Evolutionary conservation across 2,888 invertebrate species (phyloP), one percentile per base, ranked within the genome.

Genomic region (Vesta saturnalis): DNA sequence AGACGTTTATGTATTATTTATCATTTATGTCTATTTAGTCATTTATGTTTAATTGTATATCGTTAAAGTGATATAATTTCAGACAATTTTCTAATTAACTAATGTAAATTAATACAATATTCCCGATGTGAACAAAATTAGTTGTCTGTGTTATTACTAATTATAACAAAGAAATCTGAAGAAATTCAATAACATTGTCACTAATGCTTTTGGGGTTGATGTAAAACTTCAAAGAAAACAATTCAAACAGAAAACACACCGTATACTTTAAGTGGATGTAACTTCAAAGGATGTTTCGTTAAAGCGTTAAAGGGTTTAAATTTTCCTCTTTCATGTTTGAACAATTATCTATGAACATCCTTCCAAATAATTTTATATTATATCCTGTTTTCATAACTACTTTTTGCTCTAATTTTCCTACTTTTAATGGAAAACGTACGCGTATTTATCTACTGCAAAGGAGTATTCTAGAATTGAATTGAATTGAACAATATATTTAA

Each of bases 111-210:
- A n/a, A n/a, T n/a, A n/a, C n/a, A n/a, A n/a, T n/a, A n/a, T n/a
- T n/a, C n/a, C n/a, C n/a, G n/a, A n/a, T n/a, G n/a, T n/a, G n/a
- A n/a, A n/a, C n/a, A n/a, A n/a, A n/a, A n/a, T n/a, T n/a, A n/a
- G n/a, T n/a, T n/a, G n/a, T n/a, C n/a, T 39, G 39, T 39, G 8
- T n/a, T 39, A n/a, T 39, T 10, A 39, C 39, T 8, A 39, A 39
- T 39, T 39, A 39, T 2, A 10, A 52, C 60, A 18, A 46, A 43
- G 54, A 49, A 49, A 58, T 55, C 61, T 23, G 54, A 60, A 57
- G 65, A 69, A 61, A 71, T 49, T 55, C 68, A 65, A 62, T 69
- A 60, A 61, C 47, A 30, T 52, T 69, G 71, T 65, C 54, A 58
- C 58, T 64, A 56, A 52, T 61, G 52, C 58, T 57, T 64, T 59